Percentiles rank a stretch among this genome's conserved stretches.
phyloP scores from a whole-genome alignment of 2,113 vertebrate genomes.

The Eolophus roseicapilla region DNA sequence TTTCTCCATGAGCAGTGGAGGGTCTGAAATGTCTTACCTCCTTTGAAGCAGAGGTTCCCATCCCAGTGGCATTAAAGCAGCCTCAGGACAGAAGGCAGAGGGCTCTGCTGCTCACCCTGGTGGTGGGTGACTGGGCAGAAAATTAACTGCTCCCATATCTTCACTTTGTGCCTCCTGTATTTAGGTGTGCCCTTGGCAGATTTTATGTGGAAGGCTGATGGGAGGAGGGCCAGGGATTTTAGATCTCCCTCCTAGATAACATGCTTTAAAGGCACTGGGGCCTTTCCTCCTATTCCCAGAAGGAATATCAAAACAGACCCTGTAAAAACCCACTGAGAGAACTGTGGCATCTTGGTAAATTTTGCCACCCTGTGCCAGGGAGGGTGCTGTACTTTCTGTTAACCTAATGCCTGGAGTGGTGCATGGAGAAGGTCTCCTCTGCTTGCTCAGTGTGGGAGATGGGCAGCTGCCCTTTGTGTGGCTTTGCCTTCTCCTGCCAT shows the following conservation, averaged over 20 bases:
- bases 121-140: neutral
- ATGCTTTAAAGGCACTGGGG: neutral
- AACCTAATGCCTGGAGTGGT: neutral
- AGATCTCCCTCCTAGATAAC: neutral
- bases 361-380: neutral
- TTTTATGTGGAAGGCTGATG: neutral
- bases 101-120: fast-evolving
- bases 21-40: neutral
- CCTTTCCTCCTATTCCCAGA: neutral
- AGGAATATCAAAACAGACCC: neutral
- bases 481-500: neutral
- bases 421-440: neutral
- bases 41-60: neutral
- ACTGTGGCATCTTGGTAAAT: neutral
- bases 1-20: neutral
- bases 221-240: neutral
- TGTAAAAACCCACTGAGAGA: neutral
- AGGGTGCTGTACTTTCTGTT: neutral
- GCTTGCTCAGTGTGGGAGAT: fast-evolving
- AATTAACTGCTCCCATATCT: neutral
- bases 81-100: neutral
- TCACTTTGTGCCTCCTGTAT: neutral
- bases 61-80: neutral
- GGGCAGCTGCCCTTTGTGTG: neutral
- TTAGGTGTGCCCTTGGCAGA: neutral